Conservation (phyloP, 2,797 vertebrate species). For the Pristis pectinata region DNA sequence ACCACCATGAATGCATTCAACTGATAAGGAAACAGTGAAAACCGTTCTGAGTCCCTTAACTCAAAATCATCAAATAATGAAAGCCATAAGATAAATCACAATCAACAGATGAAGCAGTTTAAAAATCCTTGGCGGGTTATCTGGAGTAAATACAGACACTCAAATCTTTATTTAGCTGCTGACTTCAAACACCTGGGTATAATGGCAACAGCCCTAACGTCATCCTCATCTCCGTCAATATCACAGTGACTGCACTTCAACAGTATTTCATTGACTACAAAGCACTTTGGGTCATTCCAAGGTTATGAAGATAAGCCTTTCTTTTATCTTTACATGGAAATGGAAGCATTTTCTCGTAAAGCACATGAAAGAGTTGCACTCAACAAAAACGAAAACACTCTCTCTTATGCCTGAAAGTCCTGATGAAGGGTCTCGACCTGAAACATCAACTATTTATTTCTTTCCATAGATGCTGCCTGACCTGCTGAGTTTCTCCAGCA, state of each 20-base stretch:
- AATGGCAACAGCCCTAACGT: not conserved
- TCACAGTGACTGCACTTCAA: not conserved
- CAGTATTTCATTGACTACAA: not conserved
- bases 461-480: too few relatives aligned
- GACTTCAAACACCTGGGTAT: not conserved
- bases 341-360: too few relatives aligned
- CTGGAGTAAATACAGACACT: not conserved
- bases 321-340: too few relatives aligned
- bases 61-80: not conserved
- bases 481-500: too few relatives aligned
- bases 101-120: not conserved
- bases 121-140: not conserved
- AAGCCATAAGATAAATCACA: not conserved
- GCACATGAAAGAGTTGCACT: too few relatives aligned
- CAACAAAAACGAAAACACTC: too few relatives aligned
- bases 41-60: not conserved
- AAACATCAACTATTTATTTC: too few relatives aligned
- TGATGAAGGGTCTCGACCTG: too few relatives aligned
- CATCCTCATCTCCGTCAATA: not conserved
- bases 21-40: constrained; percentile 7
- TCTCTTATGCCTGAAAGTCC: too few relatives aligned
- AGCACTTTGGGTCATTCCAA: not conserved
- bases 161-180: not conserved
- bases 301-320: not conserved
- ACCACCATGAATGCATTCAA: not conserved